Evolutionary conservation across 2,113 vertebrate genomes (phyloP).

Genomic region (Pelmatolapia mariae): DNA sequence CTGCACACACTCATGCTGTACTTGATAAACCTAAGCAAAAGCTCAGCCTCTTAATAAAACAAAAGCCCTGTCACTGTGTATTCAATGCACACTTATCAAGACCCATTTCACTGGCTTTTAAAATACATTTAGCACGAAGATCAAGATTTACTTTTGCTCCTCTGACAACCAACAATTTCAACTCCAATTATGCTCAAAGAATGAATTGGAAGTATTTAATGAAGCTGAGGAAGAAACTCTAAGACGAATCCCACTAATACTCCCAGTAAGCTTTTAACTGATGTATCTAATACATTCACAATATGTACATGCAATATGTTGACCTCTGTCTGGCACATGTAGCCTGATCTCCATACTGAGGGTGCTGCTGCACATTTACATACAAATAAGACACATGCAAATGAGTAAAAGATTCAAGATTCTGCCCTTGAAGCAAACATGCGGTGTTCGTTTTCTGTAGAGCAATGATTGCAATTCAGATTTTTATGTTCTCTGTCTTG

Average conservation of each 20-base stretch:
- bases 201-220: background rate
- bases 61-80: constrained; percentile 18
- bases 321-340: background rate
- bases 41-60: background rate
- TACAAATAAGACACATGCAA: background rate
- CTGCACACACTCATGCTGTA: background rate
- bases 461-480: background rate
- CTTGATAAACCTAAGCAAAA: background rate
- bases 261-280: background rate
- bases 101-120: background rate
- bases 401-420: background rate
- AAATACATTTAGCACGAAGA: background rate
- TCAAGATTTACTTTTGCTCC: background rate
- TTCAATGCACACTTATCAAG: constrained; percentile 5
- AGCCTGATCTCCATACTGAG: background rate
- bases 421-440: background rate
- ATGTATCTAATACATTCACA: background rate
- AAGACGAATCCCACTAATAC: background rate
- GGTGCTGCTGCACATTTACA: background rate
- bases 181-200: background rate
- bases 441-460: background rate
- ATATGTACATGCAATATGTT: background rate
- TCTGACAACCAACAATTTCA: constrained; percentile 8
- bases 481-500: background rate
- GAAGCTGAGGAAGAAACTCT: background rate